phyloP scores from a whole-genome alignment of 2,888 invertebrate species.

The Plagodis dolabraria region DNA sequence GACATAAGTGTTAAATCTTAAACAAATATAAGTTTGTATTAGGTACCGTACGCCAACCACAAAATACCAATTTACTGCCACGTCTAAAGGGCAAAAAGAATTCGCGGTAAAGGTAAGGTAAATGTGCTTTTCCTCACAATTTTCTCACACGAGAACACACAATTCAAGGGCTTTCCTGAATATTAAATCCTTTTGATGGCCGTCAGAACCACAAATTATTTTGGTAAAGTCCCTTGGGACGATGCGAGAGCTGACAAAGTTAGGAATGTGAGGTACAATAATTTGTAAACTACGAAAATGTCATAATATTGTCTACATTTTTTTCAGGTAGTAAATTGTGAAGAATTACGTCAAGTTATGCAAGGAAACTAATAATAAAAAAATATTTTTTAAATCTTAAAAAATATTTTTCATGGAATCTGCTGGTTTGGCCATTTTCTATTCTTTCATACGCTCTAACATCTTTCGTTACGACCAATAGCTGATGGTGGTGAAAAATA shows the following conservation, averaged over 20 bases:
- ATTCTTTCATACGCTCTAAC: too few relatives aligned
- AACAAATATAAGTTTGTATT: too few relatives aligned
- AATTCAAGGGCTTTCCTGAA: slow-evolving; percentile 23
- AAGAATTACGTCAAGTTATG: too few relatives aligned
- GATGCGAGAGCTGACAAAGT: slow-evolving; percentile 1
- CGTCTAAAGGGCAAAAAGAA: slow-evolving; percentile 20
- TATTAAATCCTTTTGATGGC: slow-evolving; percentile 31
- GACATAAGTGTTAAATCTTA: too few relatives aligned
- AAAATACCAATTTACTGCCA: slow-evolving; percentile 3
- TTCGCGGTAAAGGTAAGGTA: slow-evolving; percentile 10
- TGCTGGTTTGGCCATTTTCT: too few relatives aligned
- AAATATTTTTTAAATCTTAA: too few relatives aligned
- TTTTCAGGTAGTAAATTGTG: too few relatives aligned
- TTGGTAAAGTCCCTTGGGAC: slow-evolving; percentile 10
- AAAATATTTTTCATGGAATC: too few relatives aligned
- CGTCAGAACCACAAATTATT: slow-evolving; percentile 29
- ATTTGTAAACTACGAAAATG: not conserved
- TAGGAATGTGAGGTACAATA: not conserved
- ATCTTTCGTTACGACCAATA: too few relatives aligned
- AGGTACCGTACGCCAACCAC: too few relatives aligned
- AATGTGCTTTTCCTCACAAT: slow-evolving; percentile 15
- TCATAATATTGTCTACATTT: not conserved
- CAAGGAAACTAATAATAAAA: too few relatives aligned
- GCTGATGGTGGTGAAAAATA: too few relatives aligned
- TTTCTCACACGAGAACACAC: slow-evolving; percentile 19